Base-by-base conservation (phyloP, 2,888 invertebrate genomes). In the Diadromus collaris region DNA sequence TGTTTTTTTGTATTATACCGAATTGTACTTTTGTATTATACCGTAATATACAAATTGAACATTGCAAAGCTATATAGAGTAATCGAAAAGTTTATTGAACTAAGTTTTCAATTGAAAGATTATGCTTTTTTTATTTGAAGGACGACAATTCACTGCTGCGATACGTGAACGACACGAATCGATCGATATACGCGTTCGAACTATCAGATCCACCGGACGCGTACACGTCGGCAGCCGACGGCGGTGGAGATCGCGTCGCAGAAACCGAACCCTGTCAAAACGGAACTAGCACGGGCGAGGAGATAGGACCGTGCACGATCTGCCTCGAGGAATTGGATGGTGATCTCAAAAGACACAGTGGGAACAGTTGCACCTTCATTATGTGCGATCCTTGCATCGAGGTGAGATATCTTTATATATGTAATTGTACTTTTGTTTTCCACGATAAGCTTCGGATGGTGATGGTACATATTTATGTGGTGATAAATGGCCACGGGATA, bases 301-400 rank as follows among this genome's bases (percentile, higher is more conserved):
- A 90, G 77, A 86, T 87, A 21, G 87, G 86, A 16, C 84, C 85
- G 3, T 94, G 94, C 88, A 92, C 92, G 56, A 94, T 94, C 81
- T 94, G 94, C 83, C 89, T 94, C 60, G 94, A 94, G 82, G 94
- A 94, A 77, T 90, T 92, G 85, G 91, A 92, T 27, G 89, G 90
- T 29, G 92, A 93, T 75, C 89, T 94, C 69, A 92, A 92, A 83
- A 92, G 92, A 32, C 94, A 94, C 86, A 90, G 90, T 19, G 91
- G 91, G n/a, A 94, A 93, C 84, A 91, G 90, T 61, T 94, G 94
- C 83, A 91, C 92, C 21, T 90, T 94, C 34, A 82, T 87, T n/a
- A 88, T 90, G 82, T 94, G 94, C 88, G 92, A 92, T 78, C 88
- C 89, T 51, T 94, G 94, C 85, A 91, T 94, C 58, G 92, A 93